A percentile compares a stretch with the other conserved stretches of the same genome.
phyloP scores from a whole-genome alignment of 2,797 vertebrate species.

The Rhinophrynus dorsalis region DNA sequence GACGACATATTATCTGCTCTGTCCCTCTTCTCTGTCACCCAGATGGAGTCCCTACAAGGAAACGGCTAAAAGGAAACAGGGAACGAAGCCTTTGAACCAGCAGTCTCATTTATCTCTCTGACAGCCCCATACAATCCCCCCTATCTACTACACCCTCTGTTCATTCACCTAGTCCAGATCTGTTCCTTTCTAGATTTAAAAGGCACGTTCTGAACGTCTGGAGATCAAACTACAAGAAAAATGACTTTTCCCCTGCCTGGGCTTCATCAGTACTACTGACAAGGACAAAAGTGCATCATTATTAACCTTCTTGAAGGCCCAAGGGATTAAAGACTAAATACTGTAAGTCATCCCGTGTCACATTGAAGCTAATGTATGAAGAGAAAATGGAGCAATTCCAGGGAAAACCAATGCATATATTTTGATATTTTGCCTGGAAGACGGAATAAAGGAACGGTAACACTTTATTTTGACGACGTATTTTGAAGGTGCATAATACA shows the following conservation, averaged over 20 bases:
- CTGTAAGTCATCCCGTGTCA: too few species aligned
- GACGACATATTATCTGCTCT: neutral
- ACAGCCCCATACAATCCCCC: neutral
- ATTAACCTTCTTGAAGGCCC: too few species aligned
- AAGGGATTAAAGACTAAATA: too few species aligned
- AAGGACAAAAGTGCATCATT: too few species aligned
- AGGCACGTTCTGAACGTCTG: neutral
- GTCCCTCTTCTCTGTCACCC: too few species aligned
- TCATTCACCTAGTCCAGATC: conserved; percentile 7
- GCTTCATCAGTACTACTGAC: neutral
- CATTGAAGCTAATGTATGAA: too few species aligned
- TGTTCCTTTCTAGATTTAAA: neutral
- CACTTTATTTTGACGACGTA: too few species aligned
- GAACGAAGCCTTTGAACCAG: conserved; percentile 19
- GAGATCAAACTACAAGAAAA: conserved; percentile 7
- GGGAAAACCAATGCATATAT: too few species aligned
- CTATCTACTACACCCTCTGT: neutral
- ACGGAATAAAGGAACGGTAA: too few species aligned
- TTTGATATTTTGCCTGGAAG: too few species aligned
- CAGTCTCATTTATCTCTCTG: conserved; percentile 26
- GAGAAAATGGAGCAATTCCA: too few species aligned
- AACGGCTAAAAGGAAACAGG: neutral
- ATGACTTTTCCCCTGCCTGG: conserved; percentile 3
- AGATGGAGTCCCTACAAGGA: conserved; percentile 2
- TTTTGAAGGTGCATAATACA: too few species aligned